These are phyloP conservation scores for Esox niger DNA, from an alignment of 2,113 vertebrate species.

Conservation along the genomic window DNA sequence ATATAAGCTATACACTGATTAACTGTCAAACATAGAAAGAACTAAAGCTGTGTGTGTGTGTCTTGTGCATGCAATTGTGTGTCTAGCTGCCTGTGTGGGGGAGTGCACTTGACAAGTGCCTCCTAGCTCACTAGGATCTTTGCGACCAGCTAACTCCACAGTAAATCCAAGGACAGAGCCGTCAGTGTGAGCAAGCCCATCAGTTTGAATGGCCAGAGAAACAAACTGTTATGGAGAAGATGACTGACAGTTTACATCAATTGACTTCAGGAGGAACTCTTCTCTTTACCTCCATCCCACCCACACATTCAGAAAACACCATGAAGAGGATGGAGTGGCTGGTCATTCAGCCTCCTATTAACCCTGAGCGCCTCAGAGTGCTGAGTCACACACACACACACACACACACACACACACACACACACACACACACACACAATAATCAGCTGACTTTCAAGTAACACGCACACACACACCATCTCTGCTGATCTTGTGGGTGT, in stretches of 20 bases:
- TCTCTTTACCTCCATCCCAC: slow-evolving; percentile 5
- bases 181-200: neutral
- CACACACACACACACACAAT: slow-evolving; percentile 5
- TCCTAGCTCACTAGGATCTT: neutral
- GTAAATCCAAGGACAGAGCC: too few species aligned
- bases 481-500: too few species aligned
- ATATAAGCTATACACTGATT: neutral
- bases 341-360: neutral
- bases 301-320: neutral
- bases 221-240: neutral
- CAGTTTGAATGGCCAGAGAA: neutral
- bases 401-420: slow-evolving; percentile 4
- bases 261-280: neutral
- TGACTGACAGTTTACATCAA: neutral
- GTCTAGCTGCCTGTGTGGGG: neutral
- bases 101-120: neutral
- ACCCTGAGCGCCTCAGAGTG: neutral
- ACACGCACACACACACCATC: neutral
- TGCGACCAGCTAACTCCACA: neutral
- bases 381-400: slow-evolving; percentile 29
- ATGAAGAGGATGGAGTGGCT: neutral
- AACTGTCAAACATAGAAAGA: neutral
- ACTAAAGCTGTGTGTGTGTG: neutral
- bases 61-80: neutral
- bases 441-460: neutral